phyloP scores from a whole-genome alignment of 2,888 invertebrate genomes.

The Netelia virgata region DNA sequence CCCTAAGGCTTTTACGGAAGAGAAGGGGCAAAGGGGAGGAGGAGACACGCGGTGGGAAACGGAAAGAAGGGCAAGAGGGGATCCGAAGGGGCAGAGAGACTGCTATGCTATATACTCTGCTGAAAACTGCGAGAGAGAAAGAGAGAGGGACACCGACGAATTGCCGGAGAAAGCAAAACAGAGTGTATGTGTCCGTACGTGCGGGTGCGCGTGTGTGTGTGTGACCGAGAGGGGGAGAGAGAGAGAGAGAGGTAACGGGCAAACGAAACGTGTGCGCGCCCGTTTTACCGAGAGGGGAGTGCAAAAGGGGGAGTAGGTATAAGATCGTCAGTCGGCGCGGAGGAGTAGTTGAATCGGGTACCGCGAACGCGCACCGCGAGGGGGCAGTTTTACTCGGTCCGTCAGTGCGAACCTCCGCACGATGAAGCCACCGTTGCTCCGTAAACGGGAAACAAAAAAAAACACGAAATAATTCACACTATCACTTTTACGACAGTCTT shows the following conservation, averaged over 20 bases:
- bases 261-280: conserved; percentile 55
- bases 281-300: conserved; percentile 53
- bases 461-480: conserved; percentile 23
- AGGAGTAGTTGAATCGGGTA: conserved; percentile 78
- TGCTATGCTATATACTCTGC: conserved; percentile 29
- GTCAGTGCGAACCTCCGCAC: conserved; percentile 8
- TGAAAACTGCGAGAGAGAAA: conserved; percentile 66
- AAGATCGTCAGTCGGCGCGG: conserved; percentile 74
- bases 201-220: conserved; percentile 57
- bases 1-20: conserved; percentile 68
- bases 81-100: conserved; percentile 70
- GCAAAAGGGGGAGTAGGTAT: conserved; percentile 74
- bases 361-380: conserved; percentile 78
- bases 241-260: conserved; percentile 60
- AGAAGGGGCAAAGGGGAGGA: conserved; percentile 60
- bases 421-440: conserved; percentile 28
- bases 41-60: conserved; percentile 50
- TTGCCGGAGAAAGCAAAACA: conserved; percentile 55
- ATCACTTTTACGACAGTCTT: conserved; percentile 18
- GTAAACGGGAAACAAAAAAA: background rate
- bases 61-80: conserved; percentile 68
- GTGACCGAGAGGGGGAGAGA: conserved; percentile 66
- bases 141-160: conserved; percentile 70
- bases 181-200: conserved; percentile 60
- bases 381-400: conserved; percentile 78